These are phyloP conservation scores for Microtus ochrogaster DNA, from an alignment of 2,113 vertebrate genomes.

Conservation along the genomic window DNA sequence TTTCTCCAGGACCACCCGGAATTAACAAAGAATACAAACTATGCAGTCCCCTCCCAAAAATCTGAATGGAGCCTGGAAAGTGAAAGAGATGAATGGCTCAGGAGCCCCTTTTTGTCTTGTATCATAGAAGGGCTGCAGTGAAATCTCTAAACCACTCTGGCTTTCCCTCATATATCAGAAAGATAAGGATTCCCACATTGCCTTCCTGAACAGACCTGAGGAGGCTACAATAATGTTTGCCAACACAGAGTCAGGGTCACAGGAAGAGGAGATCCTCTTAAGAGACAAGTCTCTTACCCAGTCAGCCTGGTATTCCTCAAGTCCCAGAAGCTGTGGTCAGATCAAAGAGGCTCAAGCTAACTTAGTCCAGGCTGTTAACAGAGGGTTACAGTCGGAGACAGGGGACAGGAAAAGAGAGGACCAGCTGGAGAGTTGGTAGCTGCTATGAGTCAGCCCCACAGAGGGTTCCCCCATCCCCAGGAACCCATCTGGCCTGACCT, in stretches of 20 bases:
- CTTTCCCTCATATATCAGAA: neutral
- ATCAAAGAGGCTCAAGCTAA: neutral
- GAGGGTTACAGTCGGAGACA: neutral
- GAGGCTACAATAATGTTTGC: neutral
- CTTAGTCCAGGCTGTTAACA: too few species aligned
- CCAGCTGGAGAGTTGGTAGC: neutral
- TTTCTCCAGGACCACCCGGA: neutral
- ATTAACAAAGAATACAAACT: neutral
- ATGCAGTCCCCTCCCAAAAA: neutral
- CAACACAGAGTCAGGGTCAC: neutral
- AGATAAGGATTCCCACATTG: neutral
- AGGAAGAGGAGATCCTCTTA: neutral
- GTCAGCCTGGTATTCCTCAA: neutral
- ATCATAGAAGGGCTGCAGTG: neutral
- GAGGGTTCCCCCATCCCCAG: neutral
- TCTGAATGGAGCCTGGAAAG: neutral
- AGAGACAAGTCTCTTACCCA: neutral
- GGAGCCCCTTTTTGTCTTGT: neutral
- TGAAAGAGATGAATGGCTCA: neutral
- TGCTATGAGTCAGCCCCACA: neutral
- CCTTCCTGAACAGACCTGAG: neutral
- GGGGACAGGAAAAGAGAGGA: neutral
- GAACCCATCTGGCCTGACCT: neutral
- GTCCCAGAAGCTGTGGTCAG: too few species aligned
- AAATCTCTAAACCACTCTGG: neutral